Evolutionary conservation across 2,888 invertebrate genomes (phyloP).

Genomic region (Aplocera efformata): DNA sequence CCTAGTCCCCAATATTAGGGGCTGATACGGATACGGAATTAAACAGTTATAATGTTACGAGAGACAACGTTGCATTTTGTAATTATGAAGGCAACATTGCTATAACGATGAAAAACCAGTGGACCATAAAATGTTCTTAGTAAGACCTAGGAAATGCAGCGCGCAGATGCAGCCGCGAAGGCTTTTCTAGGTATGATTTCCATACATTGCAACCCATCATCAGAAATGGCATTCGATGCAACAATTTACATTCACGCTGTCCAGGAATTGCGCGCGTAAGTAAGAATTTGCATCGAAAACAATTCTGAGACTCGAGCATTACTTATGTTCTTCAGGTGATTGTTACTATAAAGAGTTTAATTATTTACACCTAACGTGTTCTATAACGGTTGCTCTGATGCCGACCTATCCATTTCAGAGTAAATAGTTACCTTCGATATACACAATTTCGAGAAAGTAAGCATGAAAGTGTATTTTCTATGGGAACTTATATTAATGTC

Average conservation of each 20-base stretch:
- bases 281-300: conserved; percentile 19
- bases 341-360: conserved; percentile 9
- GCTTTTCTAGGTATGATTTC: conserved; percentile 25
- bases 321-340: conserved; percentile 9
- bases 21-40: conserved; percentile 6
- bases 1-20: too few relatives aligned
- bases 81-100: conserved; percentile 16
- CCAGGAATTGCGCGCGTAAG: conserved; percentile 16
- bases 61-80: conserved; percentile 4
- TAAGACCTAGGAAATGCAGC: conserved; percentile 16
- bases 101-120: conserved; percentile 21
- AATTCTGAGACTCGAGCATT: conserved; percentile 18
- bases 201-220: conserved; percentile 27
- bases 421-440: conserved; percentile 4
- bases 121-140: conserved; percentile 25
- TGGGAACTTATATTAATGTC: not conserved
- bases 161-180: conserved; percentile 6
- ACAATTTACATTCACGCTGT: conserved; percentile 16
- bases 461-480: not conserved
- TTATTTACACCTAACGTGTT: conserved; percentile 11
- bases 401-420: conserved; percentile 10
- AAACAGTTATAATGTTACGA: too few relatives aligned
- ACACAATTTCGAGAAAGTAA: conserved; percentile 6
- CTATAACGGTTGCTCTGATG: conserved; percentile 5
- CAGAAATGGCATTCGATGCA: conserved; percentile 18